Base-by-base conservation (phyloP, 2,113 vertebrate species). In the Nibea albiflora region DNA sequence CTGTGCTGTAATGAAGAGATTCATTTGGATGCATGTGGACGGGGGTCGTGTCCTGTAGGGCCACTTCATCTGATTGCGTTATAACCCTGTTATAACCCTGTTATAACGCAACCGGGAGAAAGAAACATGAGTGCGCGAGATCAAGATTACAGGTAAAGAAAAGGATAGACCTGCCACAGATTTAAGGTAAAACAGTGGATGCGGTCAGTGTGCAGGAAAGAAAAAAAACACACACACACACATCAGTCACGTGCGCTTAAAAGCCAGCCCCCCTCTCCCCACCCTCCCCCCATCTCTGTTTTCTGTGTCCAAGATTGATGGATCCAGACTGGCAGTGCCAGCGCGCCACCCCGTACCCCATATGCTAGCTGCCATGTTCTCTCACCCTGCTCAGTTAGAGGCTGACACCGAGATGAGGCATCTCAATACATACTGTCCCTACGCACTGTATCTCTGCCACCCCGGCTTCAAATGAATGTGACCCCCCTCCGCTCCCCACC, bases 321-420 rank as follows among this genome's bases (percentile, higher is more conserved):
- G 77, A 92, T 91, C 14, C 77, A 78, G 88, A 76, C 78, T 89
- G 90, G 91, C 92, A 88, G 84, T 90, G 91, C 90, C 93, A 93
- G 85, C 62, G 50, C 57, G 68, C 88, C 91, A 91, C 87, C 92
- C 81, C 35, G 2, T 73, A 44, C 78, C 86, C 85, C 92, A 93
- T 94, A 92, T 93, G 92, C 78, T 93, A 50, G 78, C 91, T 93
- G 91, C 92, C 92, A 90, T 89, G 89, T 91, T 86, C 83, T 50
- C 81, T 81, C 84, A 61, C 86, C 83, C 86, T 35, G 80, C 89
- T 88, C 89, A 49, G 89, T 87, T 62, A 81, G 87, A 88, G 65
- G 78, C 85, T 73, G 85, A 88, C 86, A 89, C 85, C 35, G 65
- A 88, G 81, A 82, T 63, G 78, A 85, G 73, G 84, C 77, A 74